Percentiles rank a stretch among this genome's conserved stretches.
phyloP scores from a whole-genome alignment of 2,113 vertebrate genomes.

The Monarcha castaneiventris region DNA sequence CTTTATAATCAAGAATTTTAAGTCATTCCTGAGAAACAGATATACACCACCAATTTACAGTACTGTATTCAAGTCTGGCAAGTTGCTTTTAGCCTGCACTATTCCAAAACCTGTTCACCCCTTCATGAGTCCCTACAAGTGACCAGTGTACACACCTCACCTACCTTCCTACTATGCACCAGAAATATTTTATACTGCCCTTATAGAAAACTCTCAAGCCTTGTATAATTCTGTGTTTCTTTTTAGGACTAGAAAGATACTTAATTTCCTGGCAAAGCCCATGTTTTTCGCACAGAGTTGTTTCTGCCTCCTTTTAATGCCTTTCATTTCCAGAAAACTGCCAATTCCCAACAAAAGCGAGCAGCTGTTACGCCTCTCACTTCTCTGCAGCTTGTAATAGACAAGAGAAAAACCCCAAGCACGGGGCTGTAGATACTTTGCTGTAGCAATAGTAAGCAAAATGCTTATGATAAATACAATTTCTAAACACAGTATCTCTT shows the following conservation, averaged over 20 bases:
- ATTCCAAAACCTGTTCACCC: not conserved
- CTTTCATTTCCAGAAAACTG: not conserved
- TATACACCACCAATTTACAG: not conserved
- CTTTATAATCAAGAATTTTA: not conserved
- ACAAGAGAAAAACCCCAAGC: not conserved
- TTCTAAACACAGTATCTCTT: not conserved
- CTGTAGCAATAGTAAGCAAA: not conserved
- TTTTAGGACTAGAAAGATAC: not conserved
- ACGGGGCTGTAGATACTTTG: not conserved
- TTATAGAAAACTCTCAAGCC: not conserved
- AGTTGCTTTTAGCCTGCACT: not conserved
- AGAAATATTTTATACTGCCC: not conserved
- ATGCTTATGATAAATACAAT: not conserved
- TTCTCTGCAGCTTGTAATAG: not conserved
- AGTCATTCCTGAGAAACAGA: not conserved
- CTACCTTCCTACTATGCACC: not conserved
- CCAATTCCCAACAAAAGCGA: not conserved
- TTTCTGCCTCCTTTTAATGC: not conserved
- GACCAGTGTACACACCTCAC: not conserved
- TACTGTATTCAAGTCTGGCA: not conserved
- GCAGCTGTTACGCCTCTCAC: not conserved
- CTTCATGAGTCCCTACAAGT: not conserved
- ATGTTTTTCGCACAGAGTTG: not conserved
- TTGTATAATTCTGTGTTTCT: not conserved
- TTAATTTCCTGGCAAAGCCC: not conserved